phyloP scores from a whole-genome alignment of 1,140 invertebrate species.

The Drosophila ohnishii region DNA sequence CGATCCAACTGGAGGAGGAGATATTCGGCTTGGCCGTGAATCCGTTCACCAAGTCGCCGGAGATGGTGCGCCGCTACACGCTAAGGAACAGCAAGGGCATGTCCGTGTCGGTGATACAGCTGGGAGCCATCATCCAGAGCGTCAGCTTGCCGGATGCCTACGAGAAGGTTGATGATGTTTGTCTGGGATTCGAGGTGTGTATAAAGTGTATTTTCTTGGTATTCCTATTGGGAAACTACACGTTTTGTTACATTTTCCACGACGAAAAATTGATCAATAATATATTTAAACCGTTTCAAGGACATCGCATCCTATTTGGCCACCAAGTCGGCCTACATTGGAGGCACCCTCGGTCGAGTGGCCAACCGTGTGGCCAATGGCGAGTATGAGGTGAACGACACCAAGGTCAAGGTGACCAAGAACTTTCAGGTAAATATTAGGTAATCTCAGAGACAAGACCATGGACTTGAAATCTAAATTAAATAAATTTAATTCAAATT shows the following conservation, averaged over 20 bases:
- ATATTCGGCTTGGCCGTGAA: conserved; percentile 69
- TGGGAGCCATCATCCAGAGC: conserved; percentile 91
- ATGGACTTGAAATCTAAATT: neutral
- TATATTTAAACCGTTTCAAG: neutral
- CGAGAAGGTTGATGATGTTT: conserved; percentile 4
- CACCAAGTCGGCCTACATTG: conserved; percentile 89
- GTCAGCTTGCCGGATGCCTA: conserved; percentile 89
- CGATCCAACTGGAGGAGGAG: conserved; percentile 63
- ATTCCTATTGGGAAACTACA: neutral
- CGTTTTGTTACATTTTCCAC: too few relatives aligned
- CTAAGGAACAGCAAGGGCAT: conserved; percentile 86
- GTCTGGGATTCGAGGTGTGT: conserved; percentile 3
- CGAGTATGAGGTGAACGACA: conserved; percentile 87
- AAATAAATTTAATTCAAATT: neutral
- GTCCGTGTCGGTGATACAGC: conserved; percentile 87
- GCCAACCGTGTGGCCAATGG: conserved; percentile 92
- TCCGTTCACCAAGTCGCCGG: conserved; percentile 73
- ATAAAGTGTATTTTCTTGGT: neutral
- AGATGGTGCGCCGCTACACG: conserved; percentile 84
- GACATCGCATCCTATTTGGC: conserved; percentile 84
- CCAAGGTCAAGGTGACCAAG: conserved; percentile 87
- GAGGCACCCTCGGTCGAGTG: conserved; percentile 93
- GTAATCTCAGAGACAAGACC: neutral
- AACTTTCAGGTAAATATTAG: conserved; percentile 85
- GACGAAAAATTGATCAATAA: neutral